Evolutionary conservation across 2,113 vertebrate genomes (phyloP).

Genomic region (Pogona vitticeps): DNA sequence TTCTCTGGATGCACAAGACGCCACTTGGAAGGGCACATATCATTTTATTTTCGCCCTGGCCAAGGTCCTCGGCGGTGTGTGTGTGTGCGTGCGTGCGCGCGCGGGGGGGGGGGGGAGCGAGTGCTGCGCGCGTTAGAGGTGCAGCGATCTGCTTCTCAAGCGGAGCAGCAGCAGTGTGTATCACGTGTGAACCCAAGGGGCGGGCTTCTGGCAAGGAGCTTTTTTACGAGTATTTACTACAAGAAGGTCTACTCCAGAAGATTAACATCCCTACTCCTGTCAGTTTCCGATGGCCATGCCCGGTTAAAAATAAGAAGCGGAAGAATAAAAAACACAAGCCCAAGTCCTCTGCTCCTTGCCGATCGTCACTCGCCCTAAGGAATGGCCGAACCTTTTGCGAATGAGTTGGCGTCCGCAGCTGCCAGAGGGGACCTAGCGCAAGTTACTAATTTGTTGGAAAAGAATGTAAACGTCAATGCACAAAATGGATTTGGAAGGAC

Average conservation of each 20-base stretch:
- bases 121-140: conserved; percentile 65
- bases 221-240: conserved; percentile 89
- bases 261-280: conserved; percentile 84
- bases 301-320: conserved; percentile 68
- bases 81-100: too few species aligned
- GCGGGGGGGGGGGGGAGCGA: conserved; percentile 31
- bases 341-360: conserved; percentile 45
- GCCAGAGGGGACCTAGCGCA: conserved; percentile 85
- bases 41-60: conserved; percentile 28
- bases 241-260: conserved; percentile 83
- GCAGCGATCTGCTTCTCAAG: conserved; percentile 77
- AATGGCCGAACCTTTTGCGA: conserved; percentile 86
- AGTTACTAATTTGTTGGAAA: conserved; percentile 84
- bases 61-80: conserved; percentile 39
- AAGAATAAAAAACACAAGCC: not conserved
- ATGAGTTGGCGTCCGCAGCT: conserved; percentile 88
- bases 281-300: conserved; percentile 82
- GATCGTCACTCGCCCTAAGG: conserved; percentile 81
- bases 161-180: conserved; percentile 77
- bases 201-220: conserved; percentile 83
- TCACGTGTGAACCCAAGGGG: conserved; percentile 86
- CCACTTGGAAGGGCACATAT: not conserved
- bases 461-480: conserved; percentile 88
- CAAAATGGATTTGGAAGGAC: conserved; percentile 88
- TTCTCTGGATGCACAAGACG: not conserved